Base-by-base conservation (phyloP, 2,113 vertebrate species). In the Dryoscopus gambensis region DNA sequence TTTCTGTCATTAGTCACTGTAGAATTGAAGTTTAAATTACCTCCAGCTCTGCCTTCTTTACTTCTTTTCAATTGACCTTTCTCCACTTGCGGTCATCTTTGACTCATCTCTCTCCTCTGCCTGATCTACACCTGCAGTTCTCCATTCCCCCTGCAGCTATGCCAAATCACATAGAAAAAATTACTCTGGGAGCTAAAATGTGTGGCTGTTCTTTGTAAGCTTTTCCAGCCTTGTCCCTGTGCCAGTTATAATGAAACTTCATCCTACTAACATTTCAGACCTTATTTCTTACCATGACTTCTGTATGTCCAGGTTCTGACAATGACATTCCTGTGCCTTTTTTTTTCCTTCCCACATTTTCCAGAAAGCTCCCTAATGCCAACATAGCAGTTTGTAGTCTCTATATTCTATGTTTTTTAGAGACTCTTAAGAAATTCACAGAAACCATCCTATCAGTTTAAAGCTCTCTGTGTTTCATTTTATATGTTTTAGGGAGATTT, bases 11-110 rank as follows among this genome's bases (percentile, higher is more conserved):
- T 91, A 93, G 56, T 82, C 81, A 56, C n/a, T 91, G 77, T 18
- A 73, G 74, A 95, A 80, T 90, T 94, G 77, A 91, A 95, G 84
- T 91, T 89, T 60, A 91, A 85, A 95, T 91, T 74, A 70, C 55
- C 64, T 92, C 24, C 50, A 80, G 55, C 84, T 88, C 87, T 93
- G 63, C 47, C n/a, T 42, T 44, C 87, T 87, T 76, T 76, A 65
- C 67, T 94, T 87, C 74, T 87, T 93, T 95, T 85, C 78, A 83
- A 25, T 69, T 93, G 82, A 93, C 78, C 91, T 90, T 78, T 76
- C 78, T 76, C 70, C 78, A 44, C 92, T 85, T 70, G 63, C 18
- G 8, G 91, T 95, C 94, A 86, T 94, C 90, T 88, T 91, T 80
- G 78, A 91, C 87, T 95, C 89, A 28, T 93, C 87, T 89, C 81